phyloP scores from a whole-genome alignment of 2,888 invertebrate species.

The Trichogramma evanescens region DNA sequence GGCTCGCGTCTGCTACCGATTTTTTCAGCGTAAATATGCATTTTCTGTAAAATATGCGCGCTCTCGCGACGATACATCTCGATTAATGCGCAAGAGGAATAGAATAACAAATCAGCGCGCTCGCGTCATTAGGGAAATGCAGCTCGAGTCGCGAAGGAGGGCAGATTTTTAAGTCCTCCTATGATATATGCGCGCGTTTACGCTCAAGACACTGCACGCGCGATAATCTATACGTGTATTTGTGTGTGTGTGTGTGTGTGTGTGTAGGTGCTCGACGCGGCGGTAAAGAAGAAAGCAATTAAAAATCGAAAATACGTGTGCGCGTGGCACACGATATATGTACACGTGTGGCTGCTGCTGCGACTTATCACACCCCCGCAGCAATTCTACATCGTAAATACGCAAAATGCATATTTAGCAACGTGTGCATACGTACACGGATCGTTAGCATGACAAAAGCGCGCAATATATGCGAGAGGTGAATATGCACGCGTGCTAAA shows the following conservation, averaged over 20 bases:
- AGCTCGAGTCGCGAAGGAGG: too few species aligned
- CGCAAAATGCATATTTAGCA: constrained; percentile 38
- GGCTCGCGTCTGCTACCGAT: too few species aligned
- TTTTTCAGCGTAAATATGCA: too few species aligned
- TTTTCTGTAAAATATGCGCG: background rate
- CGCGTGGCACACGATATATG: constrained; percentile 24
- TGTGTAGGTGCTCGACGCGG: too few species aligned
- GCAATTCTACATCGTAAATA: constrained; percentile 10
- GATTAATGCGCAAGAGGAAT: background rate
- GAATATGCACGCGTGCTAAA: background rate
- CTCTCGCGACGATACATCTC: background rate
- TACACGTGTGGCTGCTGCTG: constrained; percentile 1
- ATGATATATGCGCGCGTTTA: too few species aligned
- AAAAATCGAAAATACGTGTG: constrained; percentile 40
- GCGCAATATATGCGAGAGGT: background rate
- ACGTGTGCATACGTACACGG: constrained; percentile 29
- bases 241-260: too few species aligned
- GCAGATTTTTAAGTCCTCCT: too few species aligned
- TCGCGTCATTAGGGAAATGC: constrained; percentile 6
- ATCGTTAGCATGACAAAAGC: constrained; percentile 45
- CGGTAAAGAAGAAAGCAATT: constrained; percentile 41
- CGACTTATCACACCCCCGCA: constrained; percentile 17
- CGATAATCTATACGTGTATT: too few species aligned
- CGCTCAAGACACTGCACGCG: too few species aligned
- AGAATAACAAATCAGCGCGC: constrained; percentile 8